Evolutionary conservation across 2,113 vertebrate genomes (phyloP), one percentile per base, ranked within the genome.

Genomic region (Eretmochelys imbricata): DNA sequence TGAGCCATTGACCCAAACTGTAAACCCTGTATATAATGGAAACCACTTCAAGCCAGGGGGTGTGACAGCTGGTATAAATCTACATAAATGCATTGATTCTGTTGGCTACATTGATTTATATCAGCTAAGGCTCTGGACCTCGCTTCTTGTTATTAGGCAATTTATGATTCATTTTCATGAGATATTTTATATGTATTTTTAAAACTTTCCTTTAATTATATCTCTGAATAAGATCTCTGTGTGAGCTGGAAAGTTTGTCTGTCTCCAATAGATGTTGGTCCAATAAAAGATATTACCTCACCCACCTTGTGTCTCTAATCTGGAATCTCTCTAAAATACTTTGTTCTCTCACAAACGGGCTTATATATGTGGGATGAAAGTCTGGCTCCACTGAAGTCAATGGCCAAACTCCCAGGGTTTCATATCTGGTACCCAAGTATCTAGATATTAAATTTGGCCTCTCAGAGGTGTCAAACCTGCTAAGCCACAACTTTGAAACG

Each of bases 401-500:
- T n/a, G 49, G 22, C 54, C 54, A 81, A 84, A 31, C 0, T 46
- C 14, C 24, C 29, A 81, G 59, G 25, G 0, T 4, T 82, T 95
- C 81, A 6, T 50, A n/a, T 76, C 1, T 82, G 5, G 2, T 4
- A 1, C 83, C 35, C 11, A 65, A 90, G 49, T 3, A 22, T 11
- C n/a, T 8, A 62, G 4, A 1, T 85, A 2, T 55, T 90, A 85
- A 92, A 72, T 6, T 0, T 1, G 1, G 8, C 20, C 50, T 8
- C 48, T 84, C 13, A 13, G 55, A 22, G 54, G 2, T 85, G 80
- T 83, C 57, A 59, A 82, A 91, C 14, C 17, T 94, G 93, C 48
- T 46, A 95, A 27, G 57, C 46, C 0, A 5, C 25, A 51, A 19
- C 42, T 55, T 88, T n/a, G 49, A 87, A 87, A 76, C 49, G 53